Evolutionary conservation across 2,113 vertebrate species (phyloP).

Genomic region (Poecile atricapillus): DNA sequence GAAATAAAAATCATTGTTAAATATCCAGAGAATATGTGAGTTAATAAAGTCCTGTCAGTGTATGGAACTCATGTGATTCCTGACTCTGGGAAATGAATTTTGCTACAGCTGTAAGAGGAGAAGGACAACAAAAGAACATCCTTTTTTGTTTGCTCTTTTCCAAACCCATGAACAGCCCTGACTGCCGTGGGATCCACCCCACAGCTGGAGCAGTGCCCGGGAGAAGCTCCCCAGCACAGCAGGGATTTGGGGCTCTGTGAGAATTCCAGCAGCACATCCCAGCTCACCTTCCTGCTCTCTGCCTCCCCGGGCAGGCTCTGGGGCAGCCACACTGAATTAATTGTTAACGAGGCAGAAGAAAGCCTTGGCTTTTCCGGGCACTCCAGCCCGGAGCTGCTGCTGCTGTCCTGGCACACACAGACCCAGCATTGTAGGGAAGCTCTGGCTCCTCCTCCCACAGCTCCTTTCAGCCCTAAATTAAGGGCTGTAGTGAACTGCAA

Average conservation of each 20-base stretch:
- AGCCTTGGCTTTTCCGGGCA: not conserved
- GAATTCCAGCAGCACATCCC: not conserved
- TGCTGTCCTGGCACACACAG: constrained; percentile 35
- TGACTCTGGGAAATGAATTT: not conserved
- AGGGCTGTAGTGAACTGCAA: not conserved
- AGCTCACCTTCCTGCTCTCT: not conserved
- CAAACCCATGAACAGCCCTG: not conserved
- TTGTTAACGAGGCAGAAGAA: constrained; percentile 25
- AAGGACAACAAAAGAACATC: not conserved
- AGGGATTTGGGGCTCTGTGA: not conserved
- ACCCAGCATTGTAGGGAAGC: constrained; percentile 23
- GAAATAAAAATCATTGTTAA: not conserved
- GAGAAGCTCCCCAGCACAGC: not conserved
- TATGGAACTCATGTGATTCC: not conserved
- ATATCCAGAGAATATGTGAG: not conserved
- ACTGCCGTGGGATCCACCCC: not conserved
- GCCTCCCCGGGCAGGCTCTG: not conserved
- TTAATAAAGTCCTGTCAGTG: not conserved
- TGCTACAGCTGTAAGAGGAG: not conserved
- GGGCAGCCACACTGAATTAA: constrained; percentile 8
- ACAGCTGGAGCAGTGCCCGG: not conserved
- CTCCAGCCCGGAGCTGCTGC: not conserved
- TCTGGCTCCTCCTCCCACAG: constrained; percentile 7
- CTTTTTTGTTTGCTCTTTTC: not conserved
- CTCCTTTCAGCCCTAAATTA: constrained; percentile 45